These are phyloP conservation scores for Rhaphigaster nebulosa DNA, from an alignment of 2,888 invertebrate genomes.

Conservation along the genomic window DNA sequence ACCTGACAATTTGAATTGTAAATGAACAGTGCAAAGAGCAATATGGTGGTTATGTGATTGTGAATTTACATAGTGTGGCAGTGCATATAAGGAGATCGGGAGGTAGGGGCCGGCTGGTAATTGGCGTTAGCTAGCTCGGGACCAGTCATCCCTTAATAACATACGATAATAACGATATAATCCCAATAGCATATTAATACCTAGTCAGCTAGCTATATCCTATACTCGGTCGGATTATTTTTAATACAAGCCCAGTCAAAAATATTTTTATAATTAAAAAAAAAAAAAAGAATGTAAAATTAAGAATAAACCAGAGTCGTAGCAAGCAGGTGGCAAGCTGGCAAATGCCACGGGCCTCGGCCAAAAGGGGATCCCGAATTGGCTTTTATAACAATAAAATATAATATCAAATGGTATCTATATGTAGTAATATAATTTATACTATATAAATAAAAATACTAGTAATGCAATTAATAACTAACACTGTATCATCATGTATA, in stretches of 20 bases:
- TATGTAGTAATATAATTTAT: too few species aligned
- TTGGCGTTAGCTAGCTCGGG: background rate
- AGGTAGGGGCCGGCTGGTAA: background rate
- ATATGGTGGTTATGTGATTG: slow-evolving; percentile 3
- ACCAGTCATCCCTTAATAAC: background rate
- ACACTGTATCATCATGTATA: too few species aligned
- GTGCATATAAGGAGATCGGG: background rate
- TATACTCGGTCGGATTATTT: background rate
- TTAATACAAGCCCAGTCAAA: background rate
- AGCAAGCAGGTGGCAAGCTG: too few species aligned
- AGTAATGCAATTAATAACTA: too few species aligned
- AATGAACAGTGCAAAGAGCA: background rate
- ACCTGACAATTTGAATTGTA: slow-evolving; percentile 28
- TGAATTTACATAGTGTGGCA: background rate
- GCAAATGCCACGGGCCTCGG: too few species aligned
- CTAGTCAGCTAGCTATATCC: background rate
- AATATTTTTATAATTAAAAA: background rate
- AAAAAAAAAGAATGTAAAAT: background rate
- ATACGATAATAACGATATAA: too few species aligned
- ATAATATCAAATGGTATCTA: too few species aligned
- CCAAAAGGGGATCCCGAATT: too few species aligned
- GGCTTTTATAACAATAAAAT: too few species aligned
- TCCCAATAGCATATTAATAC: background rate
- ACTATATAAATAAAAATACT: too few species aligned
- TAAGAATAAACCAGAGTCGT: too few species aligned